A percentile compares a stretch with the other conserved stretches of the same genome.
Evolutionary conservation across 2,888 invertebrate genomes (phyloP).

Genomic region (Griposia aprilina): DNA sequence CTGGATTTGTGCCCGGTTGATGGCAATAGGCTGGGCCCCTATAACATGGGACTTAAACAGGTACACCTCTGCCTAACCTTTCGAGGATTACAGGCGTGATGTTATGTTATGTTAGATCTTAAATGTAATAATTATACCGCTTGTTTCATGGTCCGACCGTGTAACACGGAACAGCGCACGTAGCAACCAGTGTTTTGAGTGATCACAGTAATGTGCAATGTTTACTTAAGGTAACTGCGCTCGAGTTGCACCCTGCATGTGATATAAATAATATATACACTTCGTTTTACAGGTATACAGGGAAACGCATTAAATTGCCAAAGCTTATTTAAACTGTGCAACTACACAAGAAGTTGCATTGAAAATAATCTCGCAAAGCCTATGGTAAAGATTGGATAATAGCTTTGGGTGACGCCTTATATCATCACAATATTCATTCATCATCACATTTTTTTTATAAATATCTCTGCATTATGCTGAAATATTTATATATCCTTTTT

Average conservation of each 20-base stretch:
- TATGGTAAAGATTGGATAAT: neutral
- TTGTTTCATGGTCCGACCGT: constrained; percentile 8
- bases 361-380: neutral
- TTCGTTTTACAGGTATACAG: neutral
- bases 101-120: neutral
- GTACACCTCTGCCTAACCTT: neutral
- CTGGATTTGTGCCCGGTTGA: too few species aligned
- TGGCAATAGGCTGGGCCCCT: too few species aligned
- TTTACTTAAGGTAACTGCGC: constrained; percentile 33
- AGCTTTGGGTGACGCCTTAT: neutral
- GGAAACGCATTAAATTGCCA: neutral
- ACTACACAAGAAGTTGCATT: neutral
- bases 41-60: neutral
- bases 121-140: neutral
- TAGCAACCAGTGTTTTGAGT: constrained; percentile 28
- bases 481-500: too few species aligned
- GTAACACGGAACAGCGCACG: constrained; percentile 11
- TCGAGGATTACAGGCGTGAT: neutral
- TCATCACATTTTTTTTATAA: too few species aligned
- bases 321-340: neutral
- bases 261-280: neutral
- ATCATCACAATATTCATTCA: neutral
- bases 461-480: too few species aligned
- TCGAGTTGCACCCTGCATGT: neutral
- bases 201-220: constrained; percentile 27